These are phyloP conservation scores for Trachemys scripta DNA, from an alignment of 2,113 vertebrate genomes.

Conservation along the genomic window DNA sequence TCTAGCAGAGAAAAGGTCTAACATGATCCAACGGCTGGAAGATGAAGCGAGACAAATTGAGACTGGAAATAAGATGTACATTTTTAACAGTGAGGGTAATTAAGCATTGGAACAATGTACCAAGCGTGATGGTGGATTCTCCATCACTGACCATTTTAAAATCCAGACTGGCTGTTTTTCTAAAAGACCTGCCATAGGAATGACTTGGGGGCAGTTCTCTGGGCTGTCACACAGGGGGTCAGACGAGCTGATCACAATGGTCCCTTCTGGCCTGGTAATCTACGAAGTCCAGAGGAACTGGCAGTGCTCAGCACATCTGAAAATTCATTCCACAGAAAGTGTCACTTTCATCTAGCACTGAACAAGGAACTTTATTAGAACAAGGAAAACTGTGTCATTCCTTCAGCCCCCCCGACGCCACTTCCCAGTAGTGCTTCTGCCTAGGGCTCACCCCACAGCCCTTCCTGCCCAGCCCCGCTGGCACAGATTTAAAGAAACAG, in stretches of 20 bases:
- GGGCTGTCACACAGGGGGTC: not conserved
- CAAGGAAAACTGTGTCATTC: not conserved
- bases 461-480: not conserved
- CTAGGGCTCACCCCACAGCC: not conserved
- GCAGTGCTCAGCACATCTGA: not conserved
- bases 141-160: not conserved
- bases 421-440: not conserved
- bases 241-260: not conserved
- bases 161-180: not conserved
- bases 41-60: not conserved
- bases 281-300: not conserved
- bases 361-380: not conserved
- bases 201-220: not conserved
- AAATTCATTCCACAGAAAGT: not conserved
- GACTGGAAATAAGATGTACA: not conserved
- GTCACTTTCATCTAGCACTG: not conserved
- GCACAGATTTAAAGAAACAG: not conserved
- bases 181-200: not conserved
- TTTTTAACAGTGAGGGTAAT: not conserved
- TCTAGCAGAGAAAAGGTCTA: not conserved
- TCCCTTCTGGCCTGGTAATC: not conserved
- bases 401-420: not conserved
- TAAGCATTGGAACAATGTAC: not conserved
- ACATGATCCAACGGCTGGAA: not conserved
- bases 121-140: not conserved